Evolutionary conservation across 1,140 invertebrate genomes (phyloP).

Genomic region (Drosophila sp.): DNA sequence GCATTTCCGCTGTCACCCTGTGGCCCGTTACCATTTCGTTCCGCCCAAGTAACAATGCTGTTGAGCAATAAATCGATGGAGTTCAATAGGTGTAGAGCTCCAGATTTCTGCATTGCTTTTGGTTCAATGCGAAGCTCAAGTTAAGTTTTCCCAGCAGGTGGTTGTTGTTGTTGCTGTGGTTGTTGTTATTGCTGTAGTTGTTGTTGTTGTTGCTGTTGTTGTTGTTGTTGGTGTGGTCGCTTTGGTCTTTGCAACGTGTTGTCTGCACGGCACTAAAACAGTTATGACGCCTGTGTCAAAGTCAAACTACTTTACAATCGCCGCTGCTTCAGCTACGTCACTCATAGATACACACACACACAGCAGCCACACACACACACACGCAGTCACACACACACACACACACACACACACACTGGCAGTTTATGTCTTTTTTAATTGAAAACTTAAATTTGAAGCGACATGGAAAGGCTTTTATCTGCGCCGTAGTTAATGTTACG

Average conservation of each 20-base stretch:
- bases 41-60: conserved; percentile 12
- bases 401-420: conserved; percentile 5
- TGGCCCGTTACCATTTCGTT: not conserved
- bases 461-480: conserved; percentile 83
- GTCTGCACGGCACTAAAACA: conserved; percentile 61
- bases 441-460: conserved; percentile 83
- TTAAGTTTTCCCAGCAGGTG: not conserved
- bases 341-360: conserved; percentile 52
- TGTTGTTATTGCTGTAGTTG: not conserved
- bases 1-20: conserved; percentile 7
- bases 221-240: conserved; percentile 2
- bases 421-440: conserved; percentile 83
- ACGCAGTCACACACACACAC: not conserved
- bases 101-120: not conserved
- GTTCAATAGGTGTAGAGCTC: conserved; percentile 11
- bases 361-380: conserved; percentile 7
- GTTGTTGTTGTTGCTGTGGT: not conserved
- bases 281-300: conserved; percentile 79
- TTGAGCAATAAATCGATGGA: not conserved
- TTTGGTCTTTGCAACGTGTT: conserved; percentile 27
- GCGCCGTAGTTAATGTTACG: conserved; percentile 69
- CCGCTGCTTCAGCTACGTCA: conserved; percentile 53
- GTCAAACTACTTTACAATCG: conserved; percentile 78
- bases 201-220: conserved; percentile 5
- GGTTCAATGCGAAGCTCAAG: conserved; percentile 4